Percentiles rank a stretch among this genome's conserved stretches.
Conservation (phyloP, 2,888 invertebrate genomes). For the Calephelis perditalis region DNA sequence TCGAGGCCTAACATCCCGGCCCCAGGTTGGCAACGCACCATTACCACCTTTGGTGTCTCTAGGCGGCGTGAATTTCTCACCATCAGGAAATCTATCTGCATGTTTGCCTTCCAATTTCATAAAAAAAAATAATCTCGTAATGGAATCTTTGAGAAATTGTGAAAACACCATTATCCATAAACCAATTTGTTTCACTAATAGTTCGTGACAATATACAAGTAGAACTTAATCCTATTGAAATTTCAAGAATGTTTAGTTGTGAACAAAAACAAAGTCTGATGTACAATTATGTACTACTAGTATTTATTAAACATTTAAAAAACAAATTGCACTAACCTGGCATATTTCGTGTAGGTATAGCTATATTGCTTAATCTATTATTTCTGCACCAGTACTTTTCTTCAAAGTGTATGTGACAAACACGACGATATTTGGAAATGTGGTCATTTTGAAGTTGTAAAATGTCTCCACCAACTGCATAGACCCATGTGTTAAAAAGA, state of each 20-base stretch:
- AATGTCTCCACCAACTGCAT: slow-evolving; percentile 28
- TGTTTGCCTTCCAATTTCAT: too few relatives aligned
- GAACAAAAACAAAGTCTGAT: not conserved
- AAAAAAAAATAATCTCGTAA: too few relatives aligned
- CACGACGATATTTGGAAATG: slow-evolving; percentile 29
- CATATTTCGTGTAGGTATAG: slow-evolving; percentile 29
- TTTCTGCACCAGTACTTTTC: slow-evolving; percentile 25
- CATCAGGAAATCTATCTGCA: too few relatives aligned
- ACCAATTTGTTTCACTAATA: too few relatives aligned
- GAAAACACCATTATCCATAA: not conserved
- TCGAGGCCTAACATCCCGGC: too few relatives aligned
- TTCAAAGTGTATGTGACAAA: slow-evolving; percentile 33
- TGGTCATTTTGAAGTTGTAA: slow-evolving; percentile 24
- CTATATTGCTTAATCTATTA: slow-evolving; percentile 28
- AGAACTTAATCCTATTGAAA: not conserved
- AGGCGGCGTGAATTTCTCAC: too few relatives aligned
- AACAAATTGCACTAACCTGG: slow-evolving; percentile 30
- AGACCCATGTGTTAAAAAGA: slow-evolving; percentile 30
- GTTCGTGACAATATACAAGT: too few relatives aligned
- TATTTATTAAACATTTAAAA: too few relatives aligned
- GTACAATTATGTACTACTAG: too few relatives aligned
- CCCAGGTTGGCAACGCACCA: too few relatives aligned
- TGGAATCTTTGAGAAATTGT: not conserved
- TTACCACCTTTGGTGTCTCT: too few relatives aligned
- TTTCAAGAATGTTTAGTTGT: not conserved